Evolutionary conservation across 2,113 vertebrate genomes (phyloP).

Genomic region (Chaetorhynchus papuensis): DNA sequence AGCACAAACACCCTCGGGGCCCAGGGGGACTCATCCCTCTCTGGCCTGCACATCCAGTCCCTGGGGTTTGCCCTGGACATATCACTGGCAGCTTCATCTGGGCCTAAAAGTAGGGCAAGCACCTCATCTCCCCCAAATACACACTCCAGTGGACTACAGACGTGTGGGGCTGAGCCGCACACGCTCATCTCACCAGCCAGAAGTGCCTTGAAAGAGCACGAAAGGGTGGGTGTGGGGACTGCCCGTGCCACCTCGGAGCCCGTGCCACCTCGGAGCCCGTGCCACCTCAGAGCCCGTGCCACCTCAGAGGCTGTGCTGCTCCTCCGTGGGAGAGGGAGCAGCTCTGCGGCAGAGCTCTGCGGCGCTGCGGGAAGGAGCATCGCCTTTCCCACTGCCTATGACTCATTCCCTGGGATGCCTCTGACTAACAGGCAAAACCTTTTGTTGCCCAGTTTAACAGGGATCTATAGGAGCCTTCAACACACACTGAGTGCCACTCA

Average conservation of each 20-base stretch:
- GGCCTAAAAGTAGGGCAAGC: not conserved
- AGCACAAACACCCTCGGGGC: rapidly evolving
- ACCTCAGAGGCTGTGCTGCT: not conserved
- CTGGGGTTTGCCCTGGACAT: not conserved
- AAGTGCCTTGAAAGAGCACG: not conserved
- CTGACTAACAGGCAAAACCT: not conserved
- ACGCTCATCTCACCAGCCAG: not conserved
- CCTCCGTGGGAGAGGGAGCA: not conserved
- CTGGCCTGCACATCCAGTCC: not conserved
- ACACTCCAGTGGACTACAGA: not conserved
- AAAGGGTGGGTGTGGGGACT: rapidly evolving
- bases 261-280: rapidly evolving
- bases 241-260: rapidly evolving
- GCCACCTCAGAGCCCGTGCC: not conserved
- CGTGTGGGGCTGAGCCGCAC: not conserved
- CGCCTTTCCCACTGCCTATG: not conserved
- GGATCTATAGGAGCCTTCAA: not conserved
- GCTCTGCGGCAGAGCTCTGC: not conserved
- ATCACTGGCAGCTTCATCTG: not conserved
- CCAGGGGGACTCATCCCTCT: not conserved
- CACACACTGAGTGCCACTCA: not conserved
- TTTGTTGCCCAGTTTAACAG: not conserved
- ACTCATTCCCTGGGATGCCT: not conserved
- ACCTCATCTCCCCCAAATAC: not conserved
- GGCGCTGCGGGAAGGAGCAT: not conserved